Evolutionary conservation across 37 sponge, comb jelly and placozoan genomes (phyloP), one percentile per base, ranked within the genome.

Genomic region (Dysidea cf. avara): DNA sequence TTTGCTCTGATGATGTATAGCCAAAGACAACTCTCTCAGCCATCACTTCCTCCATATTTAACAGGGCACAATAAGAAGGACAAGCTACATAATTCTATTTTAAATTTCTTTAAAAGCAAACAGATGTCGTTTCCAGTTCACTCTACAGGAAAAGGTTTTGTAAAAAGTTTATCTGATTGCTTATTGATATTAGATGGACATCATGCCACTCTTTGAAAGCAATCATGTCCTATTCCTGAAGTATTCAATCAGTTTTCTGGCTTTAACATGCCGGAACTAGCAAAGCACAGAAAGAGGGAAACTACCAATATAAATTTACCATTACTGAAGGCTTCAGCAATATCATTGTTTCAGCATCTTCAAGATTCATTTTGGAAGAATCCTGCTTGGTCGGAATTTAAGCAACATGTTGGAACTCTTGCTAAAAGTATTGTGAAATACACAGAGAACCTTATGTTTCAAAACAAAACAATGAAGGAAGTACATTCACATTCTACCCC

Each of bases 161-260:
- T 81, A n/a, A 64, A 52, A 64, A 48, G 65, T 26, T 20, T 81
- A 12, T 18, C 49, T 16, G 64, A 69, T 31, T 24, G 30, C 11
- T 49, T 83, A 69, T 83, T 69, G 75, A 74, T 68, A 30, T 9
- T 74, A 18, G 83, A 83, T 68, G 68, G 68, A 14, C 83, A 83
- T 39, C 60, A 74, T 24, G 46, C 5, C 7, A 43, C 46, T 43
- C 46, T 43, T 43, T 12, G 9, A 43, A 43, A 43, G 7, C 46
- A 43, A 43, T 71, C 67, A 39, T 72, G 68, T 43, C 21, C 67
- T 47, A 26, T 81, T 71, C 74, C 74, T 2, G 48, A 33, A 7
- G 5, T 66, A 18, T 81, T 73, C 29, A 37, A 39, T 17, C 25
- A 25, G 4, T 73, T 81, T 49, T 0, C 3, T 55, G 82, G 75